Base-by-base conservation (phyloP, 2,113 vertebrate genomes). In the Hydrochoerus hydrochaeris region DNA sequence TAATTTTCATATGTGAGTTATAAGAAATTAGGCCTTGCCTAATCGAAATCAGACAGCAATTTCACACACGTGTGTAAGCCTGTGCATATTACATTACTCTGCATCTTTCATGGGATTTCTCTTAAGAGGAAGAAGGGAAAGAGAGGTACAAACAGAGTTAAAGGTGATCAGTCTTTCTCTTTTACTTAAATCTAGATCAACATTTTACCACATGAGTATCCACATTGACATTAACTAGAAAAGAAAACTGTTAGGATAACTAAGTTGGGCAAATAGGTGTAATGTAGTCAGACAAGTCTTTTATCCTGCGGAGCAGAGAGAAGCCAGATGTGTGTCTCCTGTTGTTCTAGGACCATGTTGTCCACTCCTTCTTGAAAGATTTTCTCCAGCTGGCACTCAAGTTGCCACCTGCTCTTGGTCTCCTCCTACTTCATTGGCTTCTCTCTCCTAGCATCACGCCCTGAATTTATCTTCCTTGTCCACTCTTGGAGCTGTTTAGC, bases 1-100 rank as follows among this genome's bases (percentile, higher is more conserved):
- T 87, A 32, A 93, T 91, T 96, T 96, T 96, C 77, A 85, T 92
- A 86, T 89, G 88, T 93, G 96, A 94, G 46, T 85, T 86, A 84
- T 95, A 92, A 93, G 91, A 95, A 92, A 96, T 14, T 44, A 97
- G 96, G 65, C 49, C 73, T 96, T 81, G 82, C 38, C 78, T 92
- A 96, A 94, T 57, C 9, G 3, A 97, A 97, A 91, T 97, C 92
- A 97, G 96, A 88, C 81, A n/a, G 83, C 78, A 89, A 46, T 83
- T 54, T 96, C 89, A 96, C 92, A 89, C 85, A 91, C 85, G 49
- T 73, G 75, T 62, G 62, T 52, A 90, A 97, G 83, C 60, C 87
- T 2, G 2, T 2, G 2, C 62, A 65, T 92, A 60, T 89, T 91
- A 54, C 30, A 11, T 46, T 85, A 75, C 84, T 93, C 88, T 38